Percentiles rank a stretch among this genome's conserved stretches.
Evolutionary conservation across 1,140 invertebrate species (phyloP).

Genomic region (Thaumatotibia leucotreta): DNA sequence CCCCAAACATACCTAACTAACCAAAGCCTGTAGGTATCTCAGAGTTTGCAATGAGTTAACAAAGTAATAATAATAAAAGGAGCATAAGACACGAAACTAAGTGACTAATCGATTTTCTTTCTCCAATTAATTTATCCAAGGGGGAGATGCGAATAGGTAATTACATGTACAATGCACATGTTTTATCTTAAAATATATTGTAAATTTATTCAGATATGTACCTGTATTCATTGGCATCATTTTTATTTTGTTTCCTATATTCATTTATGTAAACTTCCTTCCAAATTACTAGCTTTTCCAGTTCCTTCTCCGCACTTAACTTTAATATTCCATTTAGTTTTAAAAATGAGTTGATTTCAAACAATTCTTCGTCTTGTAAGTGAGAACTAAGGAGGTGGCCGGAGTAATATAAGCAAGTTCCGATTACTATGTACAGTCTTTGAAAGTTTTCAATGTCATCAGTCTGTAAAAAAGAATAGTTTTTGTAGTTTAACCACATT

Average conservation of each 20-base stretch:
- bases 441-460: slow-evolving; percentile 87
- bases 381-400: slow-evolving; percentile 85
- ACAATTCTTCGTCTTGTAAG: slow-evolving; percentile 82
- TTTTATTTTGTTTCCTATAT: slow-evolving; percentile 51
- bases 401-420: slow-evolving; percentile 84
- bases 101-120: no score
- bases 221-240: slow-evolving; percentile 55
- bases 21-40: no score
- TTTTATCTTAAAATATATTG: no score
- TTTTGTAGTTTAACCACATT: not conserved
- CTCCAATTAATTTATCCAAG: no score
- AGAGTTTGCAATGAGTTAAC: no score
- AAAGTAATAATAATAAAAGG: no score
- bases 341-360: slow-evolving; percentile 83
- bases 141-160: no score
- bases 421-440: slow-evolving; percentile 85
- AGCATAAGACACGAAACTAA: no score
- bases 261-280: slow-evolving; percentile 81
- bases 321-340: slow-evolving; percentile 82
- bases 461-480: slow-evolving; percentile 76
- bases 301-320: slow-evolving; percentile 79
- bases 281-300: slow-evolving; percentile 86
- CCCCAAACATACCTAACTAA: no score
- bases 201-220: no score
- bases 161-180: no score